Evolutionary conservation across 2,113 vertebrate genomes (phyloP), one percentile per base, ranked within the genome.

Genomic region (Elgaria multicarinata): DNA sequence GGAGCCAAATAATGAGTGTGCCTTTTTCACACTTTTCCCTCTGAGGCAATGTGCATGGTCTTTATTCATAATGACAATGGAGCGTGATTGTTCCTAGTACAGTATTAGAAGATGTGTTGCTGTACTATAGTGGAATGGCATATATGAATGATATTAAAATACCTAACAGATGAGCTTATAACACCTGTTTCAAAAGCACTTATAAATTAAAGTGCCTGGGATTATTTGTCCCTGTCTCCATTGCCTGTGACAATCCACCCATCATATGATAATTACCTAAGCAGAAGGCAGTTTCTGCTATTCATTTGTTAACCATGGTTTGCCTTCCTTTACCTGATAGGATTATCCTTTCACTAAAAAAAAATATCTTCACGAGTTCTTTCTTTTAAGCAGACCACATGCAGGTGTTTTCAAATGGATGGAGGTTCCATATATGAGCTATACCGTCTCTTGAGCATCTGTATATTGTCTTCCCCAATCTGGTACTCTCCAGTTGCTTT

Each of bases 61-160:
- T 93, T 93, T 93, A 94, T 95, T 94, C 94, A 88, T 94, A 93
- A 96, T 89, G 92, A 95, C 94, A 96, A 87, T 93, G 90, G 71
- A 77, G 93, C 94, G 83, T 95, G 94, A 95, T 95, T 93, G 91
- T 94, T 94, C 92, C 92, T 72, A 90, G 92, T 83, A 94, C 95
- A 93, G 91, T 94, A 93, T 96, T 94, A 90, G 44, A 94, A 89
- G 91, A 89, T 92, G 88, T 4, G 84, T 94, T 94, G 92, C 92
- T 94, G 90, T 94, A 92, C 92, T 92, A 93, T 6, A 77, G 91
- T 90, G 91, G 90, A 93, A 87, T 87, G 93, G 89, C 90, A 94
- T 92, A 92, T 94, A 93, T 94, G 95, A 96, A 95, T 95, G 92
- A 96, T 95, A 95, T 92, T 95, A 95, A 96, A 96, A 94, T 93